Base-by-base conservation (phyloP, 1,140 invertebrate genomes). In the Liolophura sinensis region DNA sequence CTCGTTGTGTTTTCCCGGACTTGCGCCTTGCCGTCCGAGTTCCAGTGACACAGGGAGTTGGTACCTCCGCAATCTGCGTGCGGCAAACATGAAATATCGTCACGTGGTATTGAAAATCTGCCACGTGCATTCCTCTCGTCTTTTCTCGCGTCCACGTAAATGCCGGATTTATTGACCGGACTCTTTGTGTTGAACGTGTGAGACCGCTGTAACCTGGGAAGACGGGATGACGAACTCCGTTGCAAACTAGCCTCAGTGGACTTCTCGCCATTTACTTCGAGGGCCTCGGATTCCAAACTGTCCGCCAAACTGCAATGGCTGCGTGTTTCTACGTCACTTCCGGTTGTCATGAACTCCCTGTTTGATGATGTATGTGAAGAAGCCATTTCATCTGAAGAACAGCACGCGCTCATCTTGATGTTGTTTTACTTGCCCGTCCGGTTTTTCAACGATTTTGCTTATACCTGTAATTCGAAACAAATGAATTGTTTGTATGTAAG, bases 21-120 rank as follows among this genome's bases (percentile, higher is more conserved):
- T 73, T 67, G 31, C 69, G 49, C 14, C 75, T 50, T 60, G 73
- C 74, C 1, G 71, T 62, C n/a, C 70, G 6, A 18, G 69, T 77
- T 27, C 74, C 71, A n/a, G 50, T 65, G 24, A 55, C 49, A 20
- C 46, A 20, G 14, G 49, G 60, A 16, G 54, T 46, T 16, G 54
- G 47, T 12, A 18, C 25, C 16, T 50, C 61, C 31, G 48, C 58
- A 18, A 49, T 46, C n/a, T 31, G 31, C 48, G 46, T n/a, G 47
- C 57, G 40, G 57, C 58, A 40, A 40, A 54, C 18, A 25, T 59
- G n/a, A 11, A 60, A 11, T n/a, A 58, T 31, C 22, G 60, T 22
- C 11, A 60, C 27, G 52, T 48, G 47, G 40, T 40, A 40, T 47
- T 47, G 49, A 54, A 31, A 55, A 27, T 47, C 40, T 55, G n/a